These are phyloP conservation scores for Perizoma flavofasciatum DNA, from an alignment of 2,888 invertebrate species.

Conservation along the genomic window DNA sequence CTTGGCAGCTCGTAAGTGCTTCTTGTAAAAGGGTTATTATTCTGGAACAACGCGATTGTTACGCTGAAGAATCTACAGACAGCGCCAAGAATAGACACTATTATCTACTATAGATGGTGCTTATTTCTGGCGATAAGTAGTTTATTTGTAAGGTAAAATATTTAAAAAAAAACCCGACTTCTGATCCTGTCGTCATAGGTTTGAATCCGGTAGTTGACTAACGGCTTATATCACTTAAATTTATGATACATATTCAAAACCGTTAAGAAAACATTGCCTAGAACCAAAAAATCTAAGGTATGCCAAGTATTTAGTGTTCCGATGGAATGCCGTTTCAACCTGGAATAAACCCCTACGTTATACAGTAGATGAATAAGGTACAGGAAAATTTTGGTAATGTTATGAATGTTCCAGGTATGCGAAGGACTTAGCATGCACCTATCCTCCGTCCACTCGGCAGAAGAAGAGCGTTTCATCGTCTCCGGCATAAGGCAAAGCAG, in stretches of 20 bases:
- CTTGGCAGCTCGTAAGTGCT: conserved; percentile 22
- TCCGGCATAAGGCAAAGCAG: conserved; percentile 87
- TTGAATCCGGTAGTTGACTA: no score
- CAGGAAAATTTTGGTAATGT: no score
- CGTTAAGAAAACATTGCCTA: no score
- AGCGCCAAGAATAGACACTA: conserved; percentile 1
- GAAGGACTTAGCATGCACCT: conserved; percentile 88
- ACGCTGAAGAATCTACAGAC: conserved; percentile 6
- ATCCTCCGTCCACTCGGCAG: conserved; percentile 86
- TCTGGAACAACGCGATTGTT: conserved; percentile 18
- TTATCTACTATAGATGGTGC: conserved; percentile 3
- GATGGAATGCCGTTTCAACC: no score
- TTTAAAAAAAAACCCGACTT: no score
- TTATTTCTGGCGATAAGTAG: not conserved
- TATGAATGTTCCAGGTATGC: conserved; percentile 80
- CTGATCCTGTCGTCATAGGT: no score
- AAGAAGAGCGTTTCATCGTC: conserved; percentile 88
- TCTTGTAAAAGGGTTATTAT: conserved; percentile 17
- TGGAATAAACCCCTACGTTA: no score
- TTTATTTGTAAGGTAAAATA: not conserved
- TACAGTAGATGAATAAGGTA: no score
- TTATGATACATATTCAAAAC: no score
- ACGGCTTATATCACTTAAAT: no score
- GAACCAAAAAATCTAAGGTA: no score
- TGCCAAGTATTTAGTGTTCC: no score